Evolutionary conservation across 2,797 vertebrate species (phyloP), one percentile per base, ranked within the genome.

Genomic region (Cheirogaleus major): DNA sequence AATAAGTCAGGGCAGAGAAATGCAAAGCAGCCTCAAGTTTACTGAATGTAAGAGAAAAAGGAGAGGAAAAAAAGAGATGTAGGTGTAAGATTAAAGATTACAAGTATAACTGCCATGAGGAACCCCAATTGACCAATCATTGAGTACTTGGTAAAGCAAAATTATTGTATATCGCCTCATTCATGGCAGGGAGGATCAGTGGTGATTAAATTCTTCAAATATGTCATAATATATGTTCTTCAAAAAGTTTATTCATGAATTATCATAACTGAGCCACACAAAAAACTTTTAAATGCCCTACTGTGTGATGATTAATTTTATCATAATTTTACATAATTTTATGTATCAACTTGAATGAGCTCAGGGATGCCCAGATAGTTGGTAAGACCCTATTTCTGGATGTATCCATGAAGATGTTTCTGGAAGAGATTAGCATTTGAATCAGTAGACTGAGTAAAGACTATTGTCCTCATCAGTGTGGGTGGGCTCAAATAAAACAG

Each of bases 51-150:
- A 57, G 11, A 59, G 38, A 73, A 70, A 25, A 57, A 17, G 5
- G 10, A 13, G 7, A 32, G 1, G 2, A 8, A 20, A 50, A 15
- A 15, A 67, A n/a, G n/a, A 57, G 48, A 50, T 0, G 1, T 18
- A 78, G 20, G 9, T 52, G 22, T 2, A 41, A 41, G 18, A 89
- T 63, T 57, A 43, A 78, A 88, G 57, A 50, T 9, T 13, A 9
- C 52, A 25, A 63, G 22, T 7, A 76, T 90, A 38, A 27, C 43
- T 35, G 0, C 50, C 18, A 38, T 25, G 67, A 41, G 32, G 10
- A 23, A 35, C 61, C 22, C 48, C 4, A 0, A n/a, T 27, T 45
- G 32, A 7, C n/a, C n/a, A 80, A 41, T 22, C 48, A 48, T 0
- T 90, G 35, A 67, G 76, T 43, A 45, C 4, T 69, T 88, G 59